Percentiles rank a stretch among this genome's conserved stretches.
These are phyloP conservation scores for Amaurobius ferox DNA, from an alignment of 2,888 invertebrate species.

Conservation along the genomic window DNA sequence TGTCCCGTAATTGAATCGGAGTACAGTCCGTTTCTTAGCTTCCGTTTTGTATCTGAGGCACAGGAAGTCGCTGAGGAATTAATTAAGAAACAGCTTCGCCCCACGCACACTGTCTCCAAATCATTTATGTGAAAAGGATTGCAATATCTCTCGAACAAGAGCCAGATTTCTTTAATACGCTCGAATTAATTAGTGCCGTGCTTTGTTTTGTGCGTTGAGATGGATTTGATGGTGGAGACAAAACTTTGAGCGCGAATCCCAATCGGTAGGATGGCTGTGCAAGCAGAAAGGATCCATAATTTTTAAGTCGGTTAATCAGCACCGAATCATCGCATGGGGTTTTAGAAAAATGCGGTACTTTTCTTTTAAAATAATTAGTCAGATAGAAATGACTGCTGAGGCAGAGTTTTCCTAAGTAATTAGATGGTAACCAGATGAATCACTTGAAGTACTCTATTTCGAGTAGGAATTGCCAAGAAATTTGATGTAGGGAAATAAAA, in stretches of 20 bases:
- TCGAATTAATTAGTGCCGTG: constrained; percentile 62
- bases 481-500: too few relatives aligned
- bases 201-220: constrained; percentile 36
- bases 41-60: constrained; percentile 28
- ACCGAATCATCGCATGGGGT: neutral
- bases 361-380: neutral
- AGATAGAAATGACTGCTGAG: neutral
- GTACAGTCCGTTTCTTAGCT: constrained; percentile 39
- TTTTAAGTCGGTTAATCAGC: neutral
- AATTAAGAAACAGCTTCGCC: constrained; percentile 38
- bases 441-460: neutral
- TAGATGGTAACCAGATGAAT: neutral
- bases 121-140: constrained; percentile 64
- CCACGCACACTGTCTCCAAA: constrained; percentile 16
- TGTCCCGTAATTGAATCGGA: constrained; percentile 7
- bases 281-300: constrained; percentile 24
- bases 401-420: neutral
- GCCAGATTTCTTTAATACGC: constrained; percentile 66
- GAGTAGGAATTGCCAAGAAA: neutral
- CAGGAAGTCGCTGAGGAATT: constrained; percentile 50
- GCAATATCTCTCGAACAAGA: constrained; percentile 54
- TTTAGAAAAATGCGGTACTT: neutral
- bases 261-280: constrained; percentile 17
- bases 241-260: constrained; percentile 45
- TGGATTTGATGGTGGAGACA: constrained; percentile 28